These are phyloP conservation scores for Pseudochromis fuscus DNA, from an alignment of 2,797 vertebrate genomes.

Conservation along the genomic window DNA sequence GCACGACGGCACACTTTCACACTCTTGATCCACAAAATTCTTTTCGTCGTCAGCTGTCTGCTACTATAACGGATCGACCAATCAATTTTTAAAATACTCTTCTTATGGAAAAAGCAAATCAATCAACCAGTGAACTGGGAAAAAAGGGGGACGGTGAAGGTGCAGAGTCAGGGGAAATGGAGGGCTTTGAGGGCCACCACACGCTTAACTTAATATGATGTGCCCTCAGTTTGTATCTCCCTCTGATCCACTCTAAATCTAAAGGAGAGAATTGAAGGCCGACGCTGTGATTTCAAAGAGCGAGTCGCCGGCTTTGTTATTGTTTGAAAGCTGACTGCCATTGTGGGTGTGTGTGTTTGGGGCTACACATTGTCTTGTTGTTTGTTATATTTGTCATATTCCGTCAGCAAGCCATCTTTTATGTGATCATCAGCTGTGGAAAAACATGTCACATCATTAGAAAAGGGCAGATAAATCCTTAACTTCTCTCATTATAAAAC, in stretches of 20 bases:
- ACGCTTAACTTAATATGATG: conserved; percentile 34
- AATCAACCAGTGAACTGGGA: conserved; percentile 46
- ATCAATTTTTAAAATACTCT: conserved; percentile 44
- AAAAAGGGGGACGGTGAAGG: conserved; percentile 1
- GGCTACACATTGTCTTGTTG: conserved; percentile 31
- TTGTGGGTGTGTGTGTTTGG: conserved; percentile 27
- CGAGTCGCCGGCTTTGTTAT: conserved; percentile 32
- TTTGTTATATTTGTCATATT: conserved; percentile 38
- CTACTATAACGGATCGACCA: conserved; percentile 30
- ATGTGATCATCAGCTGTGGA: conserved; percentile 30
- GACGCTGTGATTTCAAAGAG: conserved; percentile 34
- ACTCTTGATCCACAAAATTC: conserved; percentile 31
- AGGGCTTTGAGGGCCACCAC: conserved; percentile 18
- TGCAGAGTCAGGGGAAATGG: conserved; percentile 11
- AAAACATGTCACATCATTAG: conserved; percentile 41
- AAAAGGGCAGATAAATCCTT: conserved; percentile 37
- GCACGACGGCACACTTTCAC: conserved; percentile 6
- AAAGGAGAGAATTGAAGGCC: conserved; percentile 21
- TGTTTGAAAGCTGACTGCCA: conserved; percentile 28
- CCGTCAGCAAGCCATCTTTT: conserved; percentile 36
- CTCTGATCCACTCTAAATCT: conserved; percentile 33
- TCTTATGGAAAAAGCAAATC: conserved; percentile 42
- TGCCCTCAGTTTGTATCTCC: conserved; percentile 40
- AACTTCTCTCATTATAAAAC: conserved; percentile 33
- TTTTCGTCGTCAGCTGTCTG: background rate